These are phyloP conservation scores for Drosophila emarginata DNA, from an alignment of 2,888 invertebrate species.

Conservation along the genomic window DNA sequence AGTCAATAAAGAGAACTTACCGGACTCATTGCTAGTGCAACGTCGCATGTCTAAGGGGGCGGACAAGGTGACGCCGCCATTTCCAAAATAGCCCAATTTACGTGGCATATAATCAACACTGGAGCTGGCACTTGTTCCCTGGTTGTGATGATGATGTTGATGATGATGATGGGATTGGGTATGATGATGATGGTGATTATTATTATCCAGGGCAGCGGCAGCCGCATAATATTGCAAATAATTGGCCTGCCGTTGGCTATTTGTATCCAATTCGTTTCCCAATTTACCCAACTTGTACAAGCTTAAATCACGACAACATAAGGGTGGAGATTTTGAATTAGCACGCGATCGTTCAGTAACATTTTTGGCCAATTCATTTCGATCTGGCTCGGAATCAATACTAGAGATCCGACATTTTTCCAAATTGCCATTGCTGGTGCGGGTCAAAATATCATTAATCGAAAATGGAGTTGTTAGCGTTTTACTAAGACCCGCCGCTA, in stretches of 20 bases:
- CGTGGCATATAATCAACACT: constrained; percentile 71
- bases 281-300: constrained; percentile 63
- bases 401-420: constrained; percentile 61
- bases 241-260: constrained; percentile 41
- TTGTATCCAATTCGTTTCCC: constrained; percentile 29
- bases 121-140: constrained; percentile 7
- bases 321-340: constrained; percentile 45
- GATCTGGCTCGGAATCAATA: constrained; percentile 58
- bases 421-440: constrained; percentile 71
- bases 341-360: constrained; percentile 37
- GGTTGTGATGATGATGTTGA: constrained; percentile 32
- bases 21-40: constrained; percentile 82
- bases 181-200: constrained; percentile 53
- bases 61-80: constrained; percentile 55
- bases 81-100: constrained; percentile 75
- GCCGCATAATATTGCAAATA: constrained; percentile 76
- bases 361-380: not conserved
- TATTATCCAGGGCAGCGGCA: constrained; percentile 71
- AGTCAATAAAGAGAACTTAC: constrained; percentile 62
- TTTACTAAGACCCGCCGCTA: constrained; percentile 77
- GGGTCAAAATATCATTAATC: constrained; percentile 88
- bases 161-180: constrained; percentile 51
- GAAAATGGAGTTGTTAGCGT: constrained; percentile 86
- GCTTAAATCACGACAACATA: constrained; percentile 68
- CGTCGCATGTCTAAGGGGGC: constrained; percentile 82